These are phyloP conservation scores for Lymantria monacha DNA, from an alignment of 2,888 invertebrate species.

Conservation along the genomic window DNA sequence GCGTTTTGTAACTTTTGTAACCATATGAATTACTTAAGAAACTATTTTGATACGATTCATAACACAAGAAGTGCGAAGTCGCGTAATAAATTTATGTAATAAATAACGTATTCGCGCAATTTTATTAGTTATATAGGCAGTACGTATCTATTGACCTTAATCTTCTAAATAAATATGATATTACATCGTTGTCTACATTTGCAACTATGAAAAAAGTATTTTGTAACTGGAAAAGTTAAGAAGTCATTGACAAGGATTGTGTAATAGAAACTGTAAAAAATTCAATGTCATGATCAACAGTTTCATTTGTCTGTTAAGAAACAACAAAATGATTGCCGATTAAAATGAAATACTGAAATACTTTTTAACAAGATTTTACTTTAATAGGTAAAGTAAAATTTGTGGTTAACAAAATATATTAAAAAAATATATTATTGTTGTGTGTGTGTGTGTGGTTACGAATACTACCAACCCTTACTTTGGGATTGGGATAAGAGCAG, in stretches of 20 bases:
- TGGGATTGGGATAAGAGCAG: too few species aligned
- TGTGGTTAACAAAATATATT: too few species aligned
- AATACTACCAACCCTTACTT: too few species aligned
- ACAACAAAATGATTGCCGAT: not conserved
- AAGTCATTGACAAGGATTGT: constrained; percentile 7
- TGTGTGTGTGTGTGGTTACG: too few species aligned
- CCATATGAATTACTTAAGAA: not conserved
- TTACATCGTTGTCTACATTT: not conserved
- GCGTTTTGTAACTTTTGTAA: not conserved
- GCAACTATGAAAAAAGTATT: not conserved
- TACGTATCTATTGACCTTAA: not conserved
- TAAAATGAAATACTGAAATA: constrained; percentile 10
- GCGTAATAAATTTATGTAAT: constrained; percentile 1
- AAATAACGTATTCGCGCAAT: not conserved
- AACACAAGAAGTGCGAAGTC: constrained; percentile 1
- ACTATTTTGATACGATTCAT: constrained; percentile 1
- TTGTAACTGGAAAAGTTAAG: constrained; percentile 4
- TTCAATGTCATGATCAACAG: constrained; percentile 5
- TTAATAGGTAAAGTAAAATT: too few species aligned
- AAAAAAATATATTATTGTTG: too few species aligned
- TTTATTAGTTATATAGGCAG: not conserved
- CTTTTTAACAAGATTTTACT: not conserved
- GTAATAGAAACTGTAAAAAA: constrained; percentile 6
- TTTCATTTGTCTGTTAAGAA: not conserved
- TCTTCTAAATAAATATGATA: not conserved